Conservation (phyloP, 1,140 invertebrate species). For the Tetragonula clypearis region DNA sequence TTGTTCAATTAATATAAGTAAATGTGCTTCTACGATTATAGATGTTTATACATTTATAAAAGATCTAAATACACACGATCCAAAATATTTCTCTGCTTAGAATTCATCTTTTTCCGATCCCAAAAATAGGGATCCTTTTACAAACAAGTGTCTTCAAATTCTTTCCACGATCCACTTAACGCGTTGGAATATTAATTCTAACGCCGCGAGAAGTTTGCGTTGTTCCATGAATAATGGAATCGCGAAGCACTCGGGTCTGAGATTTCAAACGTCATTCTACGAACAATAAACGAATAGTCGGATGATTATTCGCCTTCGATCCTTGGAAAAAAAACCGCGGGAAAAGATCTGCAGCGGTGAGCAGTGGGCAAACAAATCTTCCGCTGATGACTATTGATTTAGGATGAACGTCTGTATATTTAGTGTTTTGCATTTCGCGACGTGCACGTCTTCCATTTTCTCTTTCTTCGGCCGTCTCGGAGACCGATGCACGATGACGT, state of each 20-base stretch:
- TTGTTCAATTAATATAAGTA: not conserved
- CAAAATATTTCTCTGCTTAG: not conserved
- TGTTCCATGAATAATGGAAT: not conserved
- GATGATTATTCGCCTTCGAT: slow-evolving; percentile 21
- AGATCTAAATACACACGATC: not conserved
- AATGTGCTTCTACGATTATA: not conserved
- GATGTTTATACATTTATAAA: not conserved
- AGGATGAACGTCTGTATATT: slow-evolving; percentile 57
- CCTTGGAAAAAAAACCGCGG: slow-evolving; percentile 18
- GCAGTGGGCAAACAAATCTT: slow-evolving; percentile 60
- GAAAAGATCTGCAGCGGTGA: slow-evolving; percentile 35
- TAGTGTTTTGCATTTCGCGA: slow-evolving; percentile 56
- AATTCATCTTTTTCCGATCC: not conserved
- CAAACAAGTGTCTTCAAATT: not conserved
- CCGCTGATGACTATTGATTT: slow-evolving; percentile 65
- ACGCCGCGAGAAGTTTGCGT: not conserved
- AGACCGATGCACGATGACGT: not conserved
- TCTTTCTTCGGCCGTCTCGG: not conserved
- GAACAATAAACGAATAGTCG: not conserved
- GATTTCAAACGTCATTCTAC: not conserved
- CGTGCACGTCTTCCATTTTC: not conserved
- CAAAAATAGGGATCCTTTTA: not conserved
- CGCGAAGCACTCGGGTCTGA: no score
- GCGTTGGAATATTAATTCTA: not conserved
- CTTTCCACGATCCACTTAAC: not conserved